Conservation (phyloP, 2,797 vertebrate species). For the Sebastes trivittatus region DNA sequence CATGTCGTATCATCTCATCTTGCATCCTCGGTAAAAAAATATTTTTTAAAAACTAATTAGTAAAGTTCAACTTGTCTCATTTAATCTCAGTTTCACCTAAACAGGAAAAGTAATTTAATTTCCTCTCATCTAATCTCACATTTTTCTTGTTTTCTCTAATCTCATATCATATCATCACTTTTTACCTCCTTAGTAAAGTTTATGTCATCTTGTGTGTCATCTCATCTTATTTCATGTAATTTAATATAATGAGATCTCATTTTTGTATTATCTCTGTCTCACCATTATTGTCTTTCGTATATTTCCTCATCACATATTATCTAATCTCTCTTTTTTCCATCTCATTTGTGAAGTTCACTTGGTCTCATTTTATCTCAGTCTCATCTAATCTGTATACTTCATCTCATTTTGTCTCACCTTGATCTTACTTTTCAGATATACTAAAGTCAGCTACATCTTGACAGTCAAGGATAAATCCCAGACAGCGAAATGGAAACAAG, state of each 20-base stretch:
- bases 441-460: neutral
- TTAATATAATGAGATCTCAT: neutral
- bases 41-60: neutral
- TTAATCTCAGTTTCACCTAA: neutral
- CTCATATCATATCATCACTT: neutral
- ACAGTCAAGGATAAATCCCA: constrained; percentile 21
- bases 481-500: constrained; percentile 54
- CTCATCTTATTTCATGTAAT: neutral
- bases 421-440: neutral
- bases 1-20: neutral
- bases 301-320: neutral
- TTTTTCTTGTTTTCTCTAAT: neutral
- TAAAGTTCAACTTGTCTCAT: neutral
- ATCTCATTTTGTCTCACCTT: neutral
- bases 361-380: neutral
- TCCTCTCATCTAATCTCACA: neutral
- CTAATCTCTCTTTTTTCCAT: neutral
- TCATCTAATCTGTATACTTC: neutral
- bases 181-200: neutral
- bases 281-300: neutral
- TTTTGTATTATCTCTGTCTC: neutral
- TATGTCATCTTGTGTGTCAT: neutral
- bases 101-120: neutral
- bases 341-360: neutral
- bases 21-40: neutral